Conservation (phyloP, 2,888 invertebrate species). For the Platerodrilus igneus region DNA sequence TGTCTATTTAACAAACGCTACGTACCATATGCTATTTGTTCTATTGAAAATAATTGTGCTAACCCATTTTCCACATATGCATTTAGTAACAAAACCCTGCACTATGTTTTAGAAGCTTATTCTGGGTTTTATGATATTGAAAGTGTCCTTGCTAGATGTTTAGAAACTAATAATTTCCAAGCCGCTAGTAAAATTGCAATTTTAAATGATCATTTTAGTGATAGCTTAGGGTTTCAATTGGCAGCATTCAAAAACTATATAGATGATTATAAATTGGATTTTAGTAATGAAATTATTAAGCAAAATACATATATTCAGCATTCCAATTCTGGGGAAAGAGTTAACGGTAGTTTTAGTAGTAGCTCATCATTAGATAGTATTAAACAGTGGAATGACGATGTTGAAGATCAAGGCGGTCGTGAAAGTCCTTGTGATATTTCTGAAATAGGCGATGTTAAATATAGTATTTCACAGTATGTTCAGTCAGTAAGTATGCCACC, state of each 20-base stretch:
- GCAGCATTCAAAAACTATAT: constrained; percentile 43
- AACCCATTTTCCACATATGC: constrained; percentile 25
- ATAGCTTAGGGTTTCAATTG: constrained; percentile 46
- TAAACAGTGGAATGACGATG: constrained; percentile 46
- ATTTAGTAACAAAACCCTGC: constrained; percentile 43
- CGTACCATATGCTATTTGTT: constrained; percentile 28
- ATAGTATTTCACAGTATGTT: constrained; percentile 43
- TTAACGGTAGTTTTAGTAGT: constrained; percentile 39
- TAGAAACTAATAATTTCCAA: constrained; percentile 43
- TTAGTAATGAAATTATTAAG: constrained; percentile 14
- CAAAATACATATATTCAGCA: constrained; percentile 18
- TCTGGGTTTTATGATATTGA: constrained; percentile 46
- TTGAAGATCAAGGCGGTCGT: constrained; percentile 46
- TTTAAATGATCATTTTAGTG: constrained; percentile 44
- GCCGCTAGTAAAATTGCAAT: constrained; percentile 46
- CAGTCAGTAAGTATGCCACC: constrained; percentile 41
- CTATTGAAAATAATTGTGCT: constrained; percentile 27
- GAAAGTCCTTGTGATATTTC: constrained; percentile 44
- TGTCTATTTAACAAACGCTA: constrained; percentile 35
- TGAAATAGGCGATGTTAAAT: constrained; percentile 40
- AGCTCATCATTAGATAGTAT: constrained; percentile 48
- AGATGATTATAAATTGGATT: constrained; percentile 33
- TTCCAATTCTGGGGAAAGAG: constrained; percentile 25
- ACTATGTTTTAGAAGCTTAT: constrained; percentile 44
- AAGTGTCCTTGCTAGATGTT: constrained; percentile 40